Evolutionary conservation across 1,140 invertebrate species (phyloP).

Genomic region (Sminthurides bifidus): DNA sequence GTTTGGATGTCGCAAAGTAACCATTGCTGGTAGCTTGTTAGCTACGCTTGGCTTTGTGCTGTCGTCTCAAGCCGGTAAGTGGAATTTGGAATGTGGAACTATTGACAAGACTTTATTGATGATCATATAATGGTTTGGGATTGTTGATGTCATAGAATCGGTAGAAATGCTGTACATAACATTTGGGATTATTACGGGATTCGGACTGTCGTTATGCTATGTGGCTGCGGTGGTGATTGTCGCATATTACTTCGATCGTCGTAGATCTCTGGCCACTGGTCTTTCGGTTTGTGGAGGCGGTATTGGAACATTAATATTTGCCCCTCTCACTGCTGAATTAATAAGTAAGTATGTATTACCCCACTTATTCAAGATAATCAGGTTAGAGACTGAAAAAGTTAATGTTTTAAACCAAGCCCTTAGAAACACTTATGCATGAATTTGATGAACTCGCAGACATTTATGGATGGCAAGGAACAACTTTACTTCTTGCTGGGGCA

Average conservation of each 20-base stretch:
- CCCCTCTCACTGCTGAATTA: conserved; percentile 65
- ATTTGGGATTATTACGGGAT: conserved; percentile 72
- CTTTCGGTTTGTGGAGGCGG: conserved; percentile 82
- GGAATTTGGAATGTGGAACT: not conserved
- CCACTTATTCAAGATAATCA: not conserved
- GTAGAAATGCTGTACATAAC: conserved; percentile 69
- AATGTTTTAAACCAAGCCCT: not conserved
- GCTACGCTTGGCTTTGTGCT: conserved; percentile 67
- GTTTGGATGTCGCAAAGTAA: conserved; percentile 67
- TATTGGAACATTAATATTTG: conserved; percentile 81
- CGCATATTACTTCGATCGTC: conserved; percentile 90
- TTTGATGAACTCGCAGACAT: conserved; percentile 38
- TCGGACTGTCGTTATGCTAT: conserved; percentile 67
- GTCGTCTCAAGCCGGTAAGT: conserved; percentile 49
- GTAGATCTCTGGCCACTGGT: conserved; percentile 80
- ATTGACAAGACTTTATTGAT: not conserved
- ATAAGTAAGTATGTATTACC: conserved; percentile 42
- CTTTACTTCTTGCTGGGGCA: conserved; percentile 65
- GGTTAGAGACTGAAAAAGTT: not conserved
- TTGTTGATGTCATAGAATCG: conserved; percentile 41
- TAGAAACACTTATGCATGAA: not conserved
- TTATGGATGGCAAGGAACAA: conserved; percentile 79
- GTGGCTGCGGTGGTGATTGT: conserved; percentile 86
- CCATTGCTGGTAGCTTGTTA: conserved; percentile 65
- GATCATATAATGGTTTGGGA: not conserved